Conservation (phyloP, 2,797 vertebrate genomes). For the Jordanella pulchra region DNA sequence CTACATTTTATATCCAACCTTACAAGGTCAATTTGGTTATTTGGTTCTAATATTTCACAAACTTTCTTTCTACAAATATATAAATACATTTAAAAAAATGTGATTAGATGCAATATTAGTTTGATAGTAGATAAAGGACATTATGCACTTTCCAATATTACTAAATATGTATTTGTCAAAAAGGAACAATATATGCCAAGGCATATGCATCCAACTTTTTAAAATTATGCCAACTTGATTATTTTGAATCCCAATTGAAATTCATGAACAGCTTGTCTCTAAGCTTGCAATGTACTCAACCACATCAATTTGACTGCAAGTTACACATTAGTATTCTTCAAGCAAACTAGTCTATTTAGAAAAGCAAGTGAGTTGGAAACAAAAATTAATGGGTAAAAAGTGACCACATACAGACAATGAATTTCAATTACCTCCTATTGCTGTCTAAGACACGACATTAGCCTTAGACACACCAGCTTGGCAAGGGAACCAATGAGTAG, state of each 20-base stretch:
- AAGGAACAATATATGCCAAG: slow-evolving; percentile 19
- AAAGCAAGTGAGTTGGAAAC: slow-evolving; percentile 80
- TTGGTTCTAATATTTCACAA: neutral
- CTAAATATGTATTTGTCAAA: slow-evolving; percentile 34
- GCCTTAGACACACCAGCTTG: slow-evolving; percentile 21
- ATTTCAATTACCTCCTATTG: slow-evolving; percentile 74
- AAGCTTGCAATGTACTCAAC: slow-evolving; percentile 66
- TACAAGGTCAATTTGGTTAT: slow-evolving; percentile 3
- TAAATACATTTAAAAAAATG: neutral
- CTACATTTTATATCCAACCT: slow-evolving; percentile 3
- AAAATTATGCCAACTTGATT: slow-evolving; percentile 48
- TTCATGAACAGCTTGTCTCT: slow-evolving; percentile 42
- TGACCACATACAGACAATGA: slow-evolving; percentile 75
- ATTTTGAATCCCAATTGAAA: slow-evolving; percentile 62
- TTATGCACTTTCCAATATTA: slow-evolving; percentile 1
- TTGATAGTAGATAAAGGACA: slow-evolving; percentile 11
- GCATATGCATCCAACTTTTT: slow-evolving; percentile 44
- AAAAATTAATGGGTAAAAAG: slow-evolving; percentile 79
- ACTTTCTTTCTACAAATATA: neutral
- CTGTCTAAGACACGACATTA: slow-evolving; percentile 37
- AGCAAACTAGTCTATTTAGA: slow-evolving; percentile 77
- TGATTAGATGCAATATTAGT: slow-evolving; percentile 14
- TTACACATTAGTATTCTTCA: slow-evolving; percentile 76
- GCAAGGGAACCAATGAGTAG: slow-evolving; percentile 23
- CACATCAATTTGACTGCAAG: slow-evolving; percentile 65